Base-by-base conservation (phyloP, 1,140 invertebrate genomes). In the Bathynomus jamesi region DNA sequence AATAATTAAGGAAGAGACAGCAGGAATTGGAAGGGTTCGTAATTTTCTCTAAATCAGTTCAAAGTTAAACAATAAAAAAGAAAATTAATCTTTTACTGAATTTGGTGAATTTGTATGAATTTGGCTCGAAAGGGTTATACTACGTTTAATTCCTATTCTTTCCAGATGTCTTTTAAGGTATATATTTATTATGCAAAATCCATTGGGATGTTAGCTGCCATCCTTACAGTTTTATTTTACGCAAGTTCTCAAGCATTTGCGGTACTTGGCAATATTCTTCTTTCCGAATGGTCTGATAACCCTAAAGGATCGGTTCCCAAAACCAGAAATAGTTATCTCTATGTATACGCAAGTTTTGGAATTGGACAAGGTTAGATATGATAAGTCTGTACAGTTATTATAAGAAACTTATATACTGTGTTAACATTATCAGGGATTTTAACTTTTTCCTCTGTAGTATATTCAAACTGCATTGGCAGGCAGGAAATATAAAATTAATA, bases 191-290 rank as follows among this genome's bases (percentile, higher is more conserved):
- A 98, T 80, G 84, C 96, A 71, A 88, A 87, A 79, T 91, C 92
- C 27, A 91, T 96, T 63, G 94, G 94, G 64, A 81, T 90, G 71
- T 81, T 88, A 70, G 83, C 94, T 10, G 87, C 89, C 0, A 78
- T 89, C n/a, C 81, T 88, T 4, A 95, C 93, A 3, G 84, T 96
- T 40, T 67, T 93, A 0, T 87, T 95, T 81, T 95, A 95, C 81
- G 85, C 92, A n/a, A 79, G 92, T n/a, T 92, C 90, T 80, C 93
- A 82, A 77, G 81, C 75, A 65, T 93, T 95, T 82, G 90, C 90
- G 79, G 91, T 98, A 72, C 91, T 91, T 73, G 91, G 93, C 28
- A 98, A 95, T 83, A 84, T 97, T 73, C 98, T 95, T 94, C 85
- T 98, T 0, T 91, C 91, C 75, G 79, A 85, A 65, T 98, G 94